Evolutionary conservation across 2,888 invertebrate genomes (phyloP).

Genomic region (Aphrophora alni): DNA sequence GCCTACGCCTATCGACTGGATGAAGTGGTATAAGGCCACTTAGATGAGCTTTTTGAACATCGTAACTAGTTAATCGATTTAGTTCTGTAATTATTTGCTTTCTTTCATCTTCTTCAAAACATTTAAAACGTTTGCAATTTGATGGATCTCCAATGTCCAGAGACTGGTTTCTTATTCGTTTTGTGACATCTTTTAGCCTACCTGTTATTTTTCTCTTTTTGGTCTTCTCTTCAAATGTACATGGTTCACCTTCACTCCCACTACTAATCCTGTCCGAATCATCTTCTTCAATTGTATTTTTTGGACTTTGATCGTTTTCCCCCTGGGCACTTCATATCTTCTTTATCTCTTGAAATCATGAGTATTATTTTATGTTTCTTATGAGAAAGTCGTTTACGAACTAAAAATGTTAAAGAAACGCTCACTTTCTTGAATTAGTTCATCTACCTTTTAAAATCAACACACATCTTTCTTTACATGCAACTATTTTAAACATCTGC

Average conservation of each 20-base stretch:
- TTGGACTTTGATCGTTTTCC: constrained; percentile 19
- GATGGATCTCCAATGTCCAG: constrained; percentile 23
- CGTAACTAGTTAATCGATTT: constrained; percentile 26
- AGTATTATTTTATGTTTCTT: no score
- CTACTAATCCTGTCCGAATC: background rate
- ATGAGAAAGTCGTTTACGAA: no score
- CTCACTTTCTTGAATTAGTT: no score
- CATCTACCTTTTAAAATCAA: no score
- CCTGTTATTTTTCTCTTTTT: constrained; percentile 23
- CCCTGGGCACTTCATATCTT: no score
- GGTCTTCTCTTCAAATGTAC: background rate
- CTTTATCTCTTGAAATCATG: no score
- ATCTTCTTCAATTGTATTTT: constrained; percentile 15
- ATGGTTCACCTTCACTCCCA: constrained; percentile 20
- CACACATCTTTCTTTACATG: no score
- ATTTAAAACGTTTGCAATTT: constrained; percentile 38
- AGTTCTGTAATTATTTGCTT: constrained; percentile 34
- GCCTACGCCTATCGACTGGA: constrained; percentile 27
- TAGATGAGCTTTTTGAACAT: constrained; percentile 36
- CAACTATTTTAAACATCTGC: no score
- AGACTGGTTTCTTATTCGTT: constrained; percentile 26
- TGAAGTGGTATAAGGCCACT: constrained; percentile 34
- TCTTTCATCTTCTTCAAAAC: constrained; percentile 35
- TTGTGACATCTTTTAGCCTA: constrained; percentile 13
- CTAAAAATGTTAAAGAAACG: no score